Percentiles rank a stretch among this genome's conserved stretches.
phyloP scores from a whole-genome alignment of 2,888 invertebrate species.

The Drosophila cracens region DNA sequence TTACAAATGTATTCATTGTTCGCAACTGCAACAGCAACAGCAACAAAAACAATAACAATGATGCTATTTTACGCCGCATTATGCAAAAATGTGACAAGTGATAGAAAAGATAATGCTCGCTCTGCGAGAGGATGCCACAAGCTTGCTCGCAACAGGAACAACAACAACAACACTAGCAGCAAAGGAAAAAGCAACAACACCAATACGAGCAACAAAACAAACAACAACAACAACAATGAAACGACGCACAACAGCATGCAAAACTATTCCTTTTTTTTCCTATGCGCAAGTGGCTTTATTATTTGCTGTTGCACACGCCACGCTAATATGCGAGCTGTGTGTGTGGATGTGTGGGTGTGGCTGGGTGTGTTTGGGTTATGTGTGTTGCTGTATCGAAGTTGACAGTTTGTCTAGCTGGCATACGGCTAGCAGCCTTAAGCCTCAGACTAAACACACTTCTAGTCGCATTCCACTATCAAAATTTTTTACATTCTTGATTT shows the following conservation, averaged over 20 bases:
- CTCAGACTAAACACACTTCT: constrained; percentile 6
- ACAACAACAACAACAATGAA: constrained; percentile 26
- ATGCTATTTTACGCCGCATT: constrained; percentile 66
- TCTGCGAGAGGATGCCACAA: constrained; percentile 31
- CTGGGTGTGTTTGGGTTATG: constrained; percentile 28
- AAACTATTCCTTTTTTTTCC: constrained; percentile 42
- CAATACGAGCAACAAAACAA: not conserved
- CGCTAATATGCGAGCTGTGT: constrained; percentile 50
- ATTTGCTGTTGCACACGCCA: constrained; percentile 65
- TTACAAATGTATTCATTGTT: constrained; percentile 71
- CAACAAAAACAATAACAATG: constrained; percentile 50
- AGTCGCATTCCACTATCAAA: not conserved
- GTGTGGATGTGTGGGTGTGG: constrained; percentile 1
- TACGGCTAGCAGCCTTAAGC: not conserved
- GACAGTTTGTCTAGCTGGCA: constrained; percentile 49
- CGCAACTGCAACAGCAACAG: constrained; percentile 30
- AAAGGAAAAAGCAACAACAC: not conserved
- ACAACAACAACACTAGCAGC: not conserved
- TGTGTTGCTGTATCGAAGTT: constrained; percentile 41
- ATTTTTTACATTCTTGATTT: not conserved
- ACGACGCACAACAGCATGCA: constrained; percentile 34
- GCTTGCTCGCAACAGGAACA: constrained; percentile 28
- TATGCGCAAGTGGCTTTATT: constrained; percentile 71
- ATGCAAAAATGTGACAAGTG: constrained; percentile 79
- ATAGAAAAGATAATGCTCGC: constrained; percentile 76